Percentiles rank a stretch among this genome's conserved stretches.
phyloP scores from a whole-genome alignment of 2,113 vertebrate genomes.

The Ptychochromis oligacanthus region DNA sequence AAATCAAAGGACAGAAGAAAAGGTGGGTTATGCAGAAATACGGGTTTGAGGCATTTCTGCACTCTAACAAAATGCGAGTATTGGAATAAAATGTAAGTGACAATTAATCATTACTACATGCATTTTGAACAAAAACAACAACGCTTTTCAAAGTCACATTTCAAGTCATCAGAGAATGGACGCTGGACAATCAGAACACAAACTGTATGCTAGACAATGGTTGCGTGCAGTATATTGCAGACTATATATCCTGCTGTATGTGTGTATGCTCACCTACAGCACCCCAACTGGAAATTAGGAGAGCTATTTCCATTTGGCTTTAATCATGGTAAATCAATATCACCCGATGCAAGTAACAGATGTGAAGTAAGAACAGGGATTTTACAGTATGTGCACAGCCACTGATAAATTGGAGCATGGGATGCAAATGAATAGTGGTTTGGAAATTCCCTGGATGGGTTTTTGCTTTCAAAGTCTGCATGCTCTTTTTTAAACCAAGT shows the following conservation, averaged over 20 bases:
- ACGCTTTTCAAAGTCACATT: background rate
- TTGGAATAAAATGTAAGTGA: background rate
- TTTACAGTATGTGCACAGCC: background rate
- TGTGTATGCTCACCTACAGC: background rate
- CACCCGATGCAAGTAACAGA: constrained; percentile 16
- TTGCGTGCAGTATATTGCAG: background rate
- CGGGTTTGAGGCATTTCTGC: rapidly evolving
- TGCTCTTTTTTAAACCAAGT: too few relatives aligned
- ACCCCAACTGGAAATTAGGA: background rate
- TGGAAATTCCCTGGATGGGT: background rate
- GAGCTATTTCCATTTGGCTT: background rate
- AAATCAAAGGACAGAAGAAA: background rate
- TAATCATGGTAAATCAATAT: constrained; percentile 19
- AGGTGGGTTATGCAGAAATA: background rate
- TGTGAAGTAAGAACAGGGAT: background rate
- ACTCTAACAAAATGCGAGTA: background rate
- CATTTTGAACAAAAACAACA: background rate
- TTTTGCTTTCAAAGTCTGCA: too few relatives aligned
- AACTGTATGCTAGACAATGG: background rate
- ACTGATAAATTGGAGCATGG: background rate
- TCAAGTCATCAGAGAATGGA: background rate
- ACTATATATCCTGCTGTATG: background rate
- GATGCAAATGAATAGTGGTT: background rate
- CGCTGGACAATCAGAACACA: background rate
- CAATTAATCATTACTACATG: too few relatives aligned